Evolutionary conservation across 2,888 invertebrate species (phyloP), one percentile per base, ranked within the genome.

Genomic region (Apamea anceps): DNA sequence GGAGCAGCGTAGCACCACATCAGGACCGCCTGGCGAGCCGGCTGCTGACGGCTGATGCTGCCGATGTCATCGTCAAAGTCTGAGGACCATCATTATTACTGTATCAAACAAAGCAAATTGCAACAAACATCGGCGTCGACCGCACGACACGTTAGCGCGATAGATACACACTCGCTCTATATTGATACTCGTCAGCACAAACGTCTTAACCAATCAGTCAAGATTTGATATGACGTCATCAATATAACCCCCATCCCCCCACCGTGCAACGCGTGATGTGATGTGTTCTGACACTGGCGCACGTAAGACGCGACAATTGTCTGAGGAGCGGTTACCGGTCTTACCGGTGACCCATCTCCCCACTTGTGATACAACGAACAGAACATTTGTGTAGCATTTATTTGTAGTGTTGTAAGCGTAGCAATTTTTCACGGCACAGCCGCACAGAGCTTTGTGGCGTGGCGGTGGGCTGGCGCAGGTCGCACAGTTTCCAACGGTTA

Each of bases 401-500:
- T 42, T 54, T 28, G 45, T 32, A 45, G 8, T 54, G 12, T 18
- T 60, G 3, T 28, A 63, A 37, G 28, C 62, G 4, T n/a, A 21
- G n/a, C 25, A 51, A 68, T 42, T 10, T 70, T 42, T 54, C 37
- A 8, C 32, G n/a, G 7, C 32, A 25, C 42, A 42, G 42, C 42
- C 42, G 42, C 42, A 42, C n/a, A 32, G 21, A 15, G 42, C 37
- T 3, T 25, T 18, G 37, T n/a, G 12, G 32, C 28, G 28, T 51
- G n/a, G 70, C 37, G 5, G 28, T 18, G 48, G 67, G 28, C 37
- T n/a, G 12, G n/a, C 28, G n/a, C 51, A 21, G 70, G 13, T 48
- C 45, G 72, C 67, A 72, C 79, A 71, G 48, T 74, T 73, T 72
- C 67, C 66, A 74, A 80, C 78, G 78, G 72, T 82, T 86, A 79